Conservation (phyloP, 64 coral and sea anemone genomes). For the Catalaphyllia jardinei region DNA sequence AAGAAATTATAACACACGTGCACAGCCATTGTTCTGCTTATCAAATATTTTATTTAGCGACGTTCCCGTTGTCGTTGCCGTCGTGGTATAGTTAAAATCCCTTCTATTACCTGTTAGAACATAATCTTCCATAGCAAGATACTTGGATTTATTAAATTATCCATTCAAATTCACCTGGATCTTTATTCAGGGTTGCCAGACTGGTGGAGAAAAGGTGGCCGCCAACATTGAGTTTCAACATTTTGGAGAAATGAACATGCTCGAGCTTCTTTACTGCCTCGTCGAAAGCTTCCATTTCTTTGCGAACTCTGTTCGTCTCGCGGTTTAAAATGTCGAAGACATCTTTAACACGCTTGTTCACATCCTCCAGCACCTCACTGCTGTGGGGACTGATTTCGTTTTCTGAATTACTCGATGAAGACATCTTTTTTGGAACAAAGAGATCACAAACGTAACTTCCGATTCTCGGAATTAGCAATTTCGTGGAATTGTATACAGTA, state of each 20-base stretch:
- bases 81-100: too few species aligned
- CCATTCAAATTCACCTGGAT: neutral
- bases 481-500: too few species aligned
- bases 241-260: neutral
- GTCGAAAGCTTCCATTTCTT: neutral
- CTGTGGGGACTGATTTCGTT: neutral
- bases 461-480: too few species aligned
- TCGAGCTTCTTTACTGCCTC: neutral
- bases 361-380: neutral
- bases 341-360: neutral
- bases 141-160: too few species aligned
- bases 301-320: constrained; percentile 6
- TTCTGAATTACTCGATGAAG: neutral
- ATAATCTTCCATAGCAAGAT: too few species aligned
- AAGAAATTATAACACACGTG: too few species aligned
- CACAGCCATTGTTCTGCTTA: too few species aligned
- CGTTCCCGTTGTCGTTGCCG: too few species aligned
- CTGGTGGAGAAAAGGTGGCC: neutral
- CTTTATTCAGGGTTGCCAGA: neutral
- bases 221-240: neutral
- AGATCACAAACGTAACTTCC: neutral
- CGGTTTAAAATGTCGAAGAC: neutral
- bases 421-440: neutral
- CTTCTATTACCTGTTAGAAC: too few species aligned
- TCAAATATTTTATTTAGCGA: too few species aligned